Conservation (phyloP, 2,113 vertebrate species). For the Nicator chloris region DNA sequence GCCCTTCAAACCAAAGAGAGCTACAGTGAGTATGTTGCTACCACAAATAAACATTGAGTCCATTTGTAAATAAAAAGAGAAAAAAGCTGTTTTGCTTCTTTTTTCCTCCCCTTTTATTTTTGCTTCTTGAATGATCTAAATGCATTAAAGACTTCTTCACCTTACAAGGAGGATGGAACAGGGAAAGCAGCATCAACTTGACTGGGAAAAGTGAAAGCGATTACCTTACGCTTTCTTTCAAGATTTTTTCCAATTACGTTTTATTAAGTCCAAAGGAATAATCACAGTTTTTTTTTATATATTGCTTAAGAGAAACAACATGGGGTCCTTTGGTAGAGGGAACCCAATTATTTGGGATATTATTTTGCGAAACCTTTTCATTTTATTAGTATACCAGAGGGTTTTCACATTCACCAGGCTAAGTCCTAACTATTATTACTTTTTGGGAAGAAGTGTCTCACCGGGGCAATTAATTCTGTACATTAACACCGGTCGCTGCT, state of each 20-base stretch:
- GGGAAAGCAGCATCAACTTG: conserved; percentile 29
- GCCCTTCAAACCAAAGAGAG: not conserved
- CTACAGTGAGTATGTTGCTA: not conserved
- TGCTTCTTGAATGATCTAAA: not conserved
- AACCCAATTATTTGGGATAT: conserved; percentile 79
- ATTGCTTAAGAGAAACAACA: conserved; percentile 74
- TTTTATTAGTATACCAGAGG: conserved; percentile 77
- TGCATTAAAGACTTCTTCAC: conserved; percentile 57
- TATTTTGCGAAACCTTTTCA: conserved; percentile 70
- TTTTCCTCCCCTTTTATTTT: not conserved
- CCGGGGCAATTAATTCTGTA: conserved; percentile 75
- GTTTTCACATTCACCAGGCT: conserved; percentile 66
- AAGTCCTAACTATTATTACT: conserved; percentile 73
- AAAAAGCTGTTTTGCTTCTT: not conserved
- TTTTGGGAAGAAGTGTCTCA: conserved; percentile 74
- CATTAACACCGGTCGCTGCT: conserved; percentile 67
- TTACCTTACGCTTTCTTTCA: conserved; percentile 38
- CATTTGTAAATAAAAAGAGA: conserved; percentile 29
- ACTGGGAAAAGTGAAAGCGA: conserved; percentile 23
- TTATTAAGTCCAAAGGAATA: conserved; percentile 82
- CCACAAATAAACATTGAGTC: conserved; percentile 38
- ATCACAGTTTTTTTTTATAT: conserved; percentile 69
- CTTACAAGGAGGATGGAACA: conserved; percentile 39
- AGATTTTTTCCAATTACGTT: conserved; percentile 70
- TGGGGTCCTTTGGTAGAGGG: conserved; percentile 68